A percentile compares a stretch with the other conserved stretches of the same genome.
Evolutionary conservation across 2,113 vertebrate species (phyloP).

Genomic region (Syrmaticus mikado): DNA sequence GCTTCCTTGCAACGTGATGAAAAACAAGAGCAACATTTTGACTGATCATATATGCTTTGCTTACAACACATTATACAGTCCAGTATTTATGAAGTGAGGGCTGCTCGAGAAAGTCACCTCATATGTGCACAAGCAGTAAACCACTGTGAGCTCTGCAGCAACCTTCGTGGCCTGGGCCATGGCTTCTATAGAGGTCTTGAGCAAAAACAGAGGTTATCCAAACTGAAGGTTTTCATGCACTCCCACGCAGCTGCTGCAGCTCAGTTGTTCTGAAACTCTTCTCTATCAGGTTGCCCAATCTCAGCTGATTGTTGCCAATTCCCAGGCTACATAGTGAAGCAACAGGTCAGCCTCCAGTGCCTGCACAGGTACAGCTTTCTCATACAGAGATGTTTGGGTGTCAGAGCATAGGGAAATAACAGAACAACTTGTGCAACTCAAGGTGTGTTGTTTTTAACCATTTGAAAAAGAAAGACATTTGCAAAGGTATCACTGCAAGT

Average conservation of each 20-base stretch:
- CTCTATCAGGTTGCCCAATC: rapidly evolving
- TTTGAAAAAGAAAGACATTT: background rate
- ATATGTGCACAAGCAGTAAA: background rate
- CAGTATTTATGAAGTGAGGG: background rate
- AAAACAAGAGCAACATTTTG: background rate
- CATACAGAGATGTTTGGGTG: background rate
- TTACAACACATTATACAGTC: background rate
- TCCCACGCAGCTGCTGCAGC: rapidly evolving
- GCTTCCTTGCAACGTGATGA: background rate
- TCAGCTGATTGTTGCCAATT: background rate
- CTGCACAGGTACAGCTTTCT: background rate
- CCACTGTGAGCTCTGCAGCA: background rate
- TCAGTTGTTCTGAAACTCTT: background rate
- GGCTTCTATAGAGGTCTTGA: background rate
- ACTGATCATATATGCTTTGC: rapidly evolving
- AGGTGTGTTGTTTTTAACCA: background rate
- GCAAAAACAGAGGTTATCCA: background rate
- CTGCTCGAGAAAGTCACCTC: rapidly evolving
- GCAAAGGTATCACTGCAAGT: background rate
- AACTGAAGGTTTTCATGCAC: background rate
- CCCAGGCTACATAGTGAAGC: background rate
- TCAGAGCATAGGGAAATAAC: background rate
- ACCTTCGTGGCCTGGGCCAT: background rate
- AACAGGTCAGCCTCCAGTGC: background rate
- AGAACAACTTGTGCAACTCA: background rate